Evolutionary conservation across 2,113 vertebrate genomes (phyloP), one percentile per base, ranked within the genome.

Genomic region (Seriola quinqueradiata): DNA sequence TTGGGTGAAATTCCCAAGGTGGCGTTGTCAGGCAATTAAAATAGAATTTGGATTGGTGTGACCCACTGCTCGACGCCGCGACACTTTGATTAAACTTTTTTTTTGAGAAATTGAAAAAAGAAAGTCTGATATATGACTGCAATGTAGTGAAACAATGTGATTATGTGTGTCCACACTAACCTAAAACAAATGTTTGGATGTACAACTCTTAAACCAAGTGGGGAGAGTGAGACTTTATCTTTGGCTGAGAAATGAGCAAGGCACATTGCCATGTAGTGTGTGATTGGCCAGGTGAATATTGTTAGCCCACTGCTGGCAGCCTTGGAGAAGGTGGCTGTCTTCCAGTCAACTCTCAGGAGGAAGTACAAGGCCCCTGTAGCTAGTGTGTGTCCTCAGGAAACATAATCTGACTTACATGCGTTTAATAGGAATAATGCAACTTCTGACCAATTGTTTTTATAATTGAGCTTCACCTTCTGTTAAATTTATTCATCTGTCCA

Each of bases 241-340:
- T 63, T 76, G 83, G 72, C 77, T 55, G 28, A 46, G 64, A 46
- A n/a, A 42, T n/a, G 21, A 66, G n/a, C n/a, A 8, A 65, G 70
- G 82, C 71, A 70, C 59, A 12, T 17, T 80, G 77, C 70, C 82
- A 84, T 38, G 23, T 73, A 70, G 75, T 44, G 16, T 80, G 65
- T 5, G 19, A 54, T 81, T 76, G 66, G 72, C 77, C 28, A 67
- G 67, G 52, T 77, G 59, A 80, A 54, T 6, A 75, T 21, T 75
- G 64, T 85, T 66, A 77, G 54, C 81, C 74, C 54, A 67, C 52
- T 67, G 61, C 6, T 83, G 69, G 63, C 81, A 78, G 54, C 19
- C 10, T 67, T 28, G n/a, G 7, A 46, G 36, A 46, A 60, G 38
- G 38, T 3, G 28, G 55, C 63, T 57, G 70, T 63, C 81, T 63